Evolutionary conservation across 2,797 vertebrate species (phyloP).

Genomic region (Alectoris magna): DNA sequence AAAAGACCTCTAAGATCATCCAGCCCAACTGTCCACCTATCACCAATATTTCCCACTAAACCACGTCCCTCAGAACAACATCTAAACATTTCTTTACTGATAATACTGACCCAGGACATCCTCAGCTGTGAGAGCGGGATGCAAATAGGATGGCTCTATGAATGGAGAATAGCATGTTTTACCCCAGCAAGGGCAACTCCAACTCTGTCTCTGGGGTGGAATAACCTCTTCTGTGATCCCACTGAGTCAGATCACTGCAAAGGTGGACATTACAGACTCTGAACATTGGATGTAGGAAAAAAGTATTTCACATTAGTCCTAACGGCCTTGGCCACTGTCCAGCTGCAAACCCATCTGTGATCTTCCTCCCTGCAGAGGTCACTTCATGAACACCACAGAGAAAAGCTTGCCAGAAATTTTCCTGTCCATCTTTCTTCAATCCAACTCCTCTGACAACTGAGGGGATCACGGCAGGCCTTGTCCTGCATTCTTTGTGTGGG

Average conservation of each 20-base stretch:
- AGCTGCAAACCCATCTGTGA: neutral
- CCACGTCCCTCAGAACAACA: too few relatives aligned
- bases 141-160: neutral
- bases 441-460: neutral
- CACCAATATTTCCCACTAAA: too few relatives aligned
- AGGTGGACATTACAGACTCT: neutral
- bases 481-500: neutral
- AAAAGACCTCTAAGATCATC: too few relatives aligned
- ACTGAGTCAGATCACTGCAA: neutral
- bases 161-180: neutral
- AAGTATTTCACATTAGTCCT: neutral
- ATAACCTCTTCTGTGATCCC: neutral
- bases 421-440: neutral
- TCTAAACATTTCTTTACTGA: too few relatives aligned
- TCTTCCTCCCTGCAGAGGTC: neutral
- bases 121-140: neutral
- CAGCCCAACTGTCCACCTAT: too few relatives aligned
- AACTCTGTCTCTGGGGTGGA: neutral
- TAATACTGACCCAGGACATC: neutral
- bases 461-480: neutral
- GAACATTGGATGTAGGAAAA: neutral
- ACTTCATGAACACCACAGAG: neutral
- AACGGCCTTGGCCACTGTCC: rapidly evolving
- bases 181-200: neutral
- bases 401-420: neutral